Evolutionary conservation across 2,113 vertebrate species (phyloP), one percentile per base, ranked within the genome.

Genomic region (Cairina moschata): DNA sequence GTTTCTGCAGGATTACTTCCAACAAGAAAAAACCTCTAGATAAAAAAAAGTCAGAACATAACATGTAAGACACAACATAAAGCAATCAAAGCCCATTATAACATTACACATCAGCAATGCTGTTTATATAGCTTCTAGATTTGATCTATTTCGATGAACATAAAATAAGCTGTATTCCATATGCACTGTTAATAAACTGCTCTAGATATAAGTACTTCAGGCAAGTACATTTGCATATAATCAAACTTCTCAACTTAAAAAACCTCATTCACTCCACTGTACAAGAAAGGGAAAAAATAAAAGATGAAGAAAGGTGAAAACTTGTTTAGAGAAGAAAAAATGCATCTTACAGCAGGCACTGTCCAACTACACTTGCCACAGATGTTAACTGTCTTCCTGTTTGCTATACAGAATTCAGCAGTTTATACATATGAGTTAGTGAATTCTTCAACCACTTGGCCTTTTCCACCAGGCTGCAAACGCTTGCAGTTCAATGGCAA

Each of bases 1-100:
- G 99, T 99, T 97, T 99, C 99, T 82, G 99, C 98, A 86, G 99
- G 98, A 97, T 99, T 99, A 95, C 98, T 99, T 68, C 99, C 99
- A 66, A 99, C 99, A 5, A 99, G 98, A 96, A 99, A 99, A 97
- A 99, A 99, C 56, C 99, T 98, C 99, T 99, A 96, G 22, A 65
- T 63, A 93, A 97, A 95, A 81, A 72, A 21, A 50, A 81, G 52
- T 50, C 21, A 88, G 62, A 62, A 67, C 83, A 65, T 88, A 21
- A 48, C 20, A 48, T 16, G 17, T 44, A 44, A 17, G 50, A 42
- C 22, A 79, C 50, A 94, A 88, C 52, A 68, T 42, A 62, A 92
- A 95, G 69, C 56, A 79, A 86, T 4, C n/a, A 71, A 83, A 81
- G 11, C 9, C 38, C 34, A 44, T 17, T 74, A 77, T 81, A 88